Conservation (phyloP, 2,888 invertebrate species). For the Belgica antarctica region DNA sequence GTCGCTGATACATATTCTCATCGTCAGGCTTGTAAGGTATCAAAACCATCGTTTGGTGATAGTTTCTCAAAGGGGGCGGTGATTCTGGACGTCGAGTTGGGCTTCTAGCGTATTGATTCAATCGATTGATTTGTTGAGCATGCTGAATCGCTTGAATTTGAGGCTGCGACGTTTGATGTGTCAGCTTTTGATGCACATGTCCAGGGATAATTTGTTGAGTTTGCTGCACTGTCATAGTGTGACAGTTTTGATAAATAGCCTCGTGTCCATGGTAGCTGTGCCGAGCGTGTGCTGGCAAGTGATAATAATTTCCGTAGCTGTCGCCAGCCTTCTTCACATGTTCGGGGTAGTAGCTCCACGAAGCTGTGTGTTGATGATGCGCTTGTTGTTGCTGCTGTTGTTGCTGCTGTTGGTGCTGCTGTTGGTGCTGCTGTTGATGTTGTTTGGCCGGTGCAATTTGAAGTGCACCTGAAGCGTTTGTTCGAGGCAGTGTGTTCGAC, state of each 20-base stretch:
- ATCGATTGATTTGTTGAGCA: constrained; percentile 39
- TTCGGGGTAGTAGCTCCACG: constrained; percentile 45
- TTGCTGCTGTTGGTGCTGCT: constrained; percentile 54
- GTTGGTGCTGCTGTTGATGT: constrained; percentile 49
- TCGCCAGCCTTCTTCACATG: constrained; percentile 40
- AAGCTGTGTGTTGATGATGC: constrained; percentile 53
- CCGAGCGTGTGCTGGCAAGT: constrained; percentile 52
- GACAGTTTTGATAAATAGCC: constrained; percentile 54
- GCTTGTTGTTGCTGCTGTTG: constrained; percentile 49
- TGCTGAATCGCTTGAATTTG: constrained; percentile 40
- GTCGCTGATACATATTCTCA: constrained; percentile 49
- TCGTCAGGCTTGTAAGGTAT: constrained; percentile 63
- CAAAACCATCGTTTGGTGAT: constrained; percentile 67
- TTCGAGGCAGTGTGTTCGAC: constrained; percentile 58
- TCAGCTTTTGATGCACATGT: constrained; percentile 45
- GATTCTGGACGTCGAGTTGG: constrained; percentile 63
- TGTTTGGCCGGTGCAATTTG: constrained; percentile 49
- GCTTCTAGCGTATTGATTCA: constrained; percentile 54
- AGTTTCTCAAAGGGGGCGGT: constrained; percentile 67
- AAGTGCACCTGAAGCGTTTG: constrained; percentile 47
- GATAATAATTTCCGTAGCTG: constrained; percentile 50
- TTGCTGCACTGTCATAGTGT: constrained; percentile 49
- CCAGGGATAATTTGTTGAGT: constrained; percentile 46
- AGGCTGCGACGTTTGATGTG: constrained; percentile 18
- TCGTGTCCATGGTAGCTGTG: constrained; percentile 54